A percentile compares a stretch with the other conserved stretches of the same genome.
These are phyloP conservation scores for Syncerus caffer DNA, from an alignment of 2,797 vertebrate genomes.

Conservation along the genomic window DNA sequence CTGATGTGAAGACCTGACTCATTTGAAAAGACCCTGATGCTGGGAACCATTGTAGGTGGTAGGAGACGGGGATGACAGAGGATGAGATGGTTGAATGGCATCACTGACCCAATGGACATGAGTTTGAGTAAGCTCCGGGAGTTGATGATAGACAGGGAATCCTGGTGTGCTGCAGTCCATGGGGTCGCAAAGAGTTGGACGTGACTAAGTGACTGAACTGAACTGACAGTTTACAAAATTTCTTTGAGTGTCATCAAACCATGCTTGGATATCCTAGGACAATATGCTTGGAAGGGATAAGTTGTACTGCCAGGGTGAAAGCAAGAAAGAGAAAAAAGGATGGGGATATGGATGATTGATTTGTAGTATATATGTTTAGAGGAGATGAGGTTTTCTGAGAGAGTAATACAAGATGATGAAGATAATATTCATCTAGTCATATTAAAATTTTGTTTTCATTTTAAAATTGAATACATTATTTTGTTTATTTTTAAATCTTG, in stretches of 20 bases:
- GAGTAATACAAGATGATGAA: background rate
- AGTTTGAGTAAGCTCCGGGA: background rate
- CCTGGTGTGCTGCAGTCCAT: background rate
- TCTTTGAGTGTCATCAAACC: background rate
- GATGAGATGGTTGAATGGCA: background rate
- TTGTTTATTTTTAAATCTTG: background rate
- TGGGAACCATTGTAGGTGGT: background rate
- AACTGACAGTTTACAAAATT: background rate
- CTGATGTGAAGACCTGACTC: background rate
- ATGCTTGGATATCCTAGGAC: background rate
- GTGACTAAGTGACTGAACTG: background rate
- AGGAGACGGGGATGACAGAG: background rate
- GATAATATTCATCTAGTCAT: background rate
- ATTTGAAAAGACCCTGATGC: background rate
- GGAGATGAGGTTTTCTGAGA: background rate
- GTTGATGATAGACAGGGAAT: background rate
- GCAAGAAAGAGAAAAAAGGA: background rate
- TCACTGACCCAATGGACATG: background rate
- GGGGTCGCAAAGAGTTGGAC: fast-evolving
- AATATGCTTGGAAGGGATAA: background rate
- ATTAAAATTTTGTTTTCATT: background rate
- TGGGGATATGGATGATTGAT: background rate
- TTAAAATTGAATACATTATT: background rate
- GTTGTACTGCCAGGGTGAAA: background rate
- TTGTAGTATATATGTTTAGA: background rate